These are phyloP conservation scores for Lepidochitona cinerea DNA, from an alignment of 2,888 invertebrate species.

Conservation along the genomic window DNA sequence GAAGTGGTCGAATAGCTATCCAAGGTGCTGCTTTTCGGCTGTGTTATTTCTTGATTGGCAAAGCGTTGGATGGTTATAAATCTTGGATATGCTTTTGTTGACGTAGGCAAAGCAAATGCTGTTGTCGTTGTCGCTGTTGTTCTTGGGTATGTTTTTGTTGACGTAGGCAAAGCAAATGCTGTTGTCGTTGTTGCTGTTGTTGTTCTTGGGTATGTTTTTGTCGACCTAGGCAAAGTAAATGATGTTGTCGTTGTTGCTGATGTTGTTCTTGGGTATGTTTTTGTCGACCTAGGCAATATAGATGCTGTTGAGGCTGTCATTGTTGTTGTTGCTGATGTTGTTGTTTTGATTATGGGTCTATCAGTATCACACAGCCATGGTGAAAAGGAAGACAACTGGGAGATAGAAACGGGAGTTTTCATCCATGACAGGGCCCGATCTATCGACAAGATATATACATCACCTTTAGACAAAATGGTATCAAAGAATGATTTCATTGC, in stretches of 20 bases:
- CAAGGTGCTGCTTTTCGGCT: too few species aligned
- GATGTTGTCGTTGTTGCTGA: not conserved
- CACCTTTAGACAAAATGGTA: slow-evolving; percentile 13
- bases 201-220: not conserved
- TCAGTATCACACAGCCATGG: not conserved
- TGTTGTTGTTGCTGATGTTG: not conserved
- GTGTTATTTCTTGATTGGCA: too few species aligned
- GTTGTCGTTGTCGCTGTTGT: not conserved
- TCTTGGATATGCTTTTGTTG: not conserved
- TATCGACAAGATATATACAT: slow-evolving; percentile 20
- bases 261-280: not conserved
- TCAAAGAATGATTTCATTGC: slow-evolving; percentile 20
- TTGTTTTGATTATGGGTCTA: not conserved
- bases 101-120: not conserved
- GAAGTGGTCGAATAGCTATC: too few species aligned
- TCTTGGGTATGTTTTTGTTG: not conserved
- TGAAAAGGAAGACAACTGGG: not conserved
- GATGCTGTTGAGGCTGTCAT: not conserved
- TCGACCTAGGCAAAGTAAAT: not conserved
- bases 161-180: not conserved
- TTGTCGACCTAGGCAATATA: not conserved
- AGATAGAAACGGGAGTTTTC: not conserved
- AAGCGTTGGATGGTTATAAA: too few species aligned
- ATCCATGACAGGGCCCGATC: slow-evolving; percentile 21
- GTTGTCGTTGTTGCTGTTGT: not conserved